Percentiles rank a stretch among this genome's conserved stretches.
Evolutionary conservation across 2,888 invertebrate genomes (phyloP).

Genomic region (Tetrapedia diversipes): DNA sequence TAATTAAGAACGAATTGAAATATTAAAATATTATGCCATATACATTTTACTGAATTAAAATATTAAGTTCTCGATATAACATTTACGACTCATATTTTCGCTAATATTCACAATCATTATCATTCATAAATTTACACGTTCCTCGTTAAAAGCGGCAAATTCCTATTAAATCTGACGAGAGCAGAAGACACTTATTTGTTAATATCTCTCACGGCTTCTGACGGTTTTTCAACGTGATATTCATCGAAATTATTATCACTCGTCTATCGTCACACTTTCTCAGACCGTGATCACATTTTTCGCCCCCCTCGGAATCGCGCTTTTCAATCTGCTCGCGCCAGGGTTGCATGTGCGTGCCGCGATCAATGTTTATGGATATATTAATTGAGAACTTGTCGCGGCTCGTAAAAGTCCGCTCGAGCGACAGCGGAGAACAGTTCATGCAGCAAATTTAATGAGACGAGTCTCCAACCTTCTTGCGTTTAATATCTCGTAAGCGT

Average conservation of each 20-base stretch:
- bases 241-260: neutral
- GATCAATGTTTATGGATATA: conserved; percentile 22
- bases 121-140: neutral
- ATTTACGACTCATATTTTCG: too few species aligned
- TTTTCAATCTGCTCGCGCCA: neutral
- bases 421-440: conserved; percentile 8
- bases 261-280: neutral
- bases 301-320: neutral
- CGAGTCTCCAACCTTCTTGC: conserved; percentile 16
- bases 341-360: neutral
- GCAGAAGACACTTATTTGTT: too few species aligned
- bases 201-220: too few species aligned
- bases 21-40: too few species aligned
- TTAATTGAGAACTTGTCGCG: conserved; percentile 31
- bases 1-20: too few species aligned
- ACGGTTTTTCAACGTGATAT: too few species aligned
- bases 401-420: conserved; percentile 29
- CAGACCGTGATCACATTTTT: neutral
- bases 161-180: neutral
- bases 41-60: too few species aligned
- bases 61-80: too few species aligned
- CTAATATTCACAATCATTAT: too few species aligned
- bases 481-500: conserved; percentile 4
- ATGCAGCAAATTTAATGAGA: conserved; percentile 22
- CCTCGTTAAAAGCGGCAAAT: neutral